Conservation (phyloP, 2,888 invertebrate genomes). For the Callyntrura sp. region DNA sequence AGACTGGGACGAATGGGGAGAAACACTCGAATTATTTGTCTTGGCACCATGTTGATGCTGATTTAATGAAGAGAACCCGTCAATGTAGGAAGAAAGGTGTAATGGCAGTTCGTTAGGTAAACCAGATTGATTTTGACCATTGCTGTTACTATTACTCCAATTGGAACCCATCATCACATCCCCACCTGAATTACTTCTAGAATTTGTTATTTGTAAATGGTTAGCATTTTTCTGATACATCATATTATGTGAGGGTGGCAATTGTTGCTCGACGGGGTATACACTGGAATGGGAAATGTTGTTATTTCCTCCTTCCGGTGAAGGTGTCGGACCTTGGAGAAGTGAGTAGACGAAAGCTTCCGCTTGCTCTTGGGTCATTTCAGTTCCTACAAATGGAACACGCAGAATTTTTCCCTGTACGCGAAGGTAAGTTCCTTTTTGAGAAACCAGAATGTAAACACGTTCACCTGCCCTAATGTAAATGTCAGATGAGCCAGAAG, state of each 20-base stretch:
- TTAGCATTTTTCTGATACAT: constrained; percentile 75
- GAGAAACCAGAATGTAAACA: constrained; percentile 97
- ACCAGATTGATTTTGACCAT: background rate
- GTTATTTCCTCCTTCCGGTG: background rate
- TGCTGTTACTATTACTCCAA: constrained; percentile 41
- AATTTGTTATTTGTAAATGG: constrained; percentile 81
- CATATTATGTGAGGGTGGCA: constrained; percentile 77
- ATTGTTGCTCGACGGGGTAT: constrained; percentile 75
- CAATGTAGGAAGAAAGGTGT: constrained; percentile 11
- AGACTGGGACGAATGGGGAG: constrained; percentile 34
- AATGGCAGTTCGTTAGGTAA: background rate
- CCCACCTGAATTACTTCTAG: constrained; percentile 80
- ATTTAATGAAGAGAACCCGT: background rate
- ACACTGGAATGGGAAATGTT: constrained; percentile 16
- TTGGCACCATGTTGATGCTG: constrained; percentile 16
- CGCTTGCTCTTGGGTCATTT: constrained; percentile 80
- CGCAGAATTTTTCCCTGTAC: constrained; percentile 95
- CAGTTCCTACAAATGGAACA: constrained; percentile 73
- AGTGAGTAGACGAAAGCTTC: constrained; percentile 80
- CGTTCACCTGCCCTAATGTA: constrained; percentile 95
- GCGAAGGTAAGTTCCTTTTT: constrained; percentile 98
- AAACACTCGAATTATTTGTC: background rate
- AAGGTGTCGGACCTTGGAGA: constrained; percentile 65
- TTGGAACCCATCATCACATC: constrained; percentile 78
- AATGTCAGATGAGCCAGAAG: constrained; percentile 80